Percentiles rank a stretch among this genome's conserved stretches.
Conservation (phyloP, 2,797 vertebrate genomes). For the Pseudomugil tenellus region DNA sequence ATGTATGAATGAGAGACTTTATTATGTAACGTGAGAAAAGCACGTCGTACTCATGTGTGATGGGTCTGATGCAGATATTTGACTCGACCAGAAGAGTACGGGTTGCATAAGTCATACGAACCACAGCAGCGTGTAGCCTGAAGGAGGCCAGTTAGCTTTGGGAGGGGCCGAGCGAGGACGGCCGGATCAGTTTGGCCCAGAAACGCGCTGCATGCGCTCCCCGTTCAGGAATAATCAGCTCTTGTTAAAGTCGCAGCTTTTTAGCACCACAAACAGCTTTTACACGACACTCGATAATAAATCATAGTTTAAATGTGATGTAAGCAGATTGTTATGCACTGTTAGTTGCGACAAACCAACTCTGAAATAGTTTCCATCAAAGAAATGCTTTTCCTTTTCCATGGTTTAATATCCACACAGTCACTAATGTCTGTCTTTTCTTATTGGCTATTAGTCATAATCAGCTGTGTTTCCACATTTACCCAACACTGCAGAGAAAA, state of each 20-base stretch:
- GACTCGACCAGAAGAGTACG: too few species aligned
- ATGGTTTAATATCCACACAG: conserved; percentile 29
- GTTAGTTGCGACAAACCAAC: conserved; percentile 54
- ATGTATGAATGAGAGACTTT: too few species aligned
- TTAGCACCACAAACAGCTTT: conserved; percentile 50
- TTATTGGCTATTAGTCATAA: conserved; percentile 69
- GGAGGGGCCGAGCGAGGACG: too few species aligned
- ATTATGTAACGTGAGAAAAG: too few species aligned
- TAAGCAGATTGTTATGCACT: conserved; percentile 56
- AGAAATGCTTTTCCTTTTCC: conserved; percentile 32
- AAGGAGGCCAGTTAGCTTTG: too few species aligned
- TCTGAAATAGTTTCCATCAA: conserved; percentile 43
- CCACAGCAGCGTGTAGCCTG: too few species aligned
- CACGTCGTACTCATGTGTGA: too few species aligned
- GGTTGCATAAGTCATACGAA: too few species aligned
- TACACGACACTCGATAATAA: conserved; percentile 58
- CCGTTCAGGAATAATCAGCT: conserved; percentile 68
- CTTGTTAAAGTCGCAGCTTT: conserved; percentile 65
- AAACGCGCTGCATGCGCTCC: too few species aligned
- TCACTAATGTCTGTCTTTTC: conserved; percentile 45
- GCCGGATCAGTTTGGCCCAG: too few species aligned
- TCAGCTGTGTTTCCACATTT: conserved; percentile 58
- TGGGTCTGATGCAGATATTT: too few species aligned
- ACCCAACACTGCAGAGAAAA: conserved; percentile 52
- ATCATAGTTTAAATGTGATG: conserved; percentile 64